phyloP scores from a whole-genome alignment of 2,797 vertebrate species.

The Enteromius afrohamiltoni region DNA sequence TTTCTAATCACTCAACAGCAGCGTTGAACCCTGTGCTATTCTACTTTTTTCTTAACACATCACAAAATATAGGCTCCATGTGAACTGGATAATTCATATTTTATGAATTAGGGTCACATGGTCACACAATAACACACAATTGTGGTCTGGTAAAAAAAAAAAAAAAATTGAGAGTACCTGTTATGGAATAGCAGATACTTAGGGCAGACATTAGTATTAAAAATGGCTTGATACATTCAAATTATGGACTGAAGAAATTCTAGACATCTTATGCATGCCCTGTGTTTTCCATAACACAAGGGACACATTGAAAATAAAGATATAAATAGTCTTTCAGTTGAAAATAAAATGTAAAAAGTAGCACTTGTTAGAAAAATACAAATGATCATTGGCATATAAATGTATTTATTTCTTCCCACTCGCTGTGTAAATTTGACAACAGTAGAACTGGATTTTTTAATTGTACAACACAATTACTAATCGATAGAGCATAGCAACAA shows the following conservation, averaged over 20 bases:
- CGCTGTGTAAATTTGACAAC: slow-evolving; percentile 83
- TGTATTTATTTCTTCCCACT: slow-evolving; percentile 85
- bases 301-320: slow-evolving; percentile 75
- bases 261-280: slow-evolving; percentile 47
- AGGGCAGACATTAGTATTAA: slow-evolving; percentile 35
- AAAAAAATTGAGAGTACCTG: slow-evolving; percentile 22
- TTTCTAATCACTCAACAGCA: slow-evolving; percentile 83
- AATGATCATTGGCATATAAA: slow-evolving; percentile 86
- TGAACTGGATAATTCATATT: slow-evolving; percentile 55
- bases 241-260: slow-evolving; percentile 7
- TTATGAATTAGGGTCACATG: slow-evolving; percentile 40
- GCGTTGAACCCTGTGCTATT: slow-evolving; percentile 74
- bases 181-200: slow-evolving; percentile 17
- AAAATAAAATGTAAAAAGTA: slow-evolving; percentile 80
- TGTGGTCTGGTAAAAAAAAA: slow-evolving; percentile 18
- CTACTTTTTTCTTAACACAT: slow-evolving; percentile 70
- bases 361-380: slow-evolving; percentile 86
- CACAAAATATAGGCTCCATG: slow-evolving; percentile 74
- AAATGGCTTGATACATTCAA: slow-evolving; percentile 39
- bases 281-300: slow-evolving; percentile 72
- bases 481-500: slow-evolving; percentile 80
- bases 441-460: slow-evolving; percentile 79
- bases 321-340: slow-evolving; percentile 71
- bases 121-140: slow-evolving; percentile 44
- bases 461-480: slow-evolving; percentile 81